Evolutionary conservation across 1,140 invertebrate species (phyloP), one percentile per base, ranked within the genome.

Genomic region (Meloidogyne hapla): DNA sequence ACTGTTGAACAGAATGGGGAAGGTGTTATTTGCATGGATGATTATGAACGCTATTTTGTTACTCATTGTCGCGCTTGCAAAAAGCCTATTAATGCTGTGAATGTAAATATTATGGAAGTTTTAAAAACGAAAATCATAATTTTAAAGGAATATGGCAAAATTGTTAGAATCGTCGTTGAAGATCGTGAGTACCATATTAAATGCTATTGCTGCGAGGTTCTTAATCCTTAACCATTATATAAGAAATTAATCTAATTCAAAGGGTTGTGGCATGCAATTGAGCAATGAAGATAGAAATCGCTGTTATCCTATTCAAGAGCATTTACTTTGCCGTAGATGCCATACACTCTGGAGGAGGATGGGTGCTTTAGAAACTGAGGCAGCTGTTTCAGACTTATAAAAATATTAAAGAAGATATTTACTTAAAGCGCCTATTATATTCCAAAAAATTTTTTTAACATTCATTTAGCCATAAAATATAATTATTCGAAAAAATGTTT

Each of bases 1-100:
- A 98, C 96, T 0, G 88, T 96, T 18, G 48, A 56, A 12, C 95
- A 98, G 88, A 93, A 95, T 38, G 94, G 97, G 85, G 96, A 97
- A 88, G 96, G 96, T 89, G 97, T 98, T 77, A 98, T 98, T 87
- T 99, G 96, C 89, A 94, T 99, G 38, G 93, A 94, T 85, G 96
- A 98, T 89, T 99, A 98, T 88, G 95, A 98, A 15, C 48, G 48
- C n/a, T n/a, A 56, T 21, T 56, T 56, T 56, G 87, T 92, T 94
- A 87, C 94, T 96, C 91, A 98, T 95, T 91, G 95, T 95, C 21
- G 95, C 95, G 0, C 96, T 96, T 89, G 48, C n/a, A 56, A 56
- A 56, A 56, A 56, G 12, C 18, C 48, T 4, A 56, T 56, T 56
- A 56, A 56, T 56, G 48, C 48, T 56, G 48, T 56, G 4, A 21